Evolutionary conservation across 2,888 invertebrate species (phyloP), one percentile per base, ranked within the genome.

Genomic region (Leptinotarsa peninsularis): DNA sequence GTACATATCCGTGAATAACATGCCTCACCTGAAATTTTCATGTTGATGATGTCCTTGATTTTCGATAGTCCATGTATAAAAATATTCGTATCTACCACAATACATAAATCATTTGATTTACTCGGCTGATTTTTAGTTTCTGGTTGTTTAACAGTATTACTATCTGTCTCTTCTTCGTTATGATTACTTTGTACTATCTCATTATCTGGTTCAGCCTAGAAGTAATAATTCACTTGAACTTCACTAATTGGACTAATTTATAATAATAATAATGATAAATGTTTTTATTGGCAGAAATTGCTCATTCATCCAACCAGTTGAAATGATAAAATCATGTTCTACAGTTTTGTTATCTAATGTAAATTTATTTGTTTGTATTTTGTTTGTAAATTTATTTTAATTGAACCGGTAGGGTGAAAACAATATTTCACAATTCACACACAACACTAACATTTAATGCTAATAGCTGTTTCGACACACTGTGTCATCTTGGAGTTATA

Each of bases 61-160:
- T 88, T 88, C 0, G 84, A 79, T 4, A 90, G 79, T 79, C 89
- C 83, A n/a, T 87, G 83, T 23, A 91, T 82, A 49, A 91, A 87
- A 2, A 91, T 87, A 84, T 91, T 91, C 70, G 91, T 91, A 77
- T 91, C 91, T 7, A 89, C 85, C 23, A 91, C 86, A 76, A 90
- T 87, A 77, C 89, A 85, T 27, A 85, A 75, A 43, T 78, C 73
- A 67, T 81, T 78, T 10, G 66, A 70, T 78, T 82, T 81, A 43
- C 73, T 75, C 15, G 49, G 56, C 75, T 50, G 33, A 15, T 15
- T 67, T 73, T 49, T 21, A 18, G n/a, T 18, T 66, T 67, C 72
- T 67, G 23, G 49, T 23, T 50, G 33, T 68, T 50, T 49, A 56
- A 76, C 67, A 43, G n/a, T 23, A 27, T 33, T 27, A 54, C 63